Evolutionary conservation across 2,888 invertebrate species (phyloP).

Genomic region (Pristionchus entomophagus): DNA sequence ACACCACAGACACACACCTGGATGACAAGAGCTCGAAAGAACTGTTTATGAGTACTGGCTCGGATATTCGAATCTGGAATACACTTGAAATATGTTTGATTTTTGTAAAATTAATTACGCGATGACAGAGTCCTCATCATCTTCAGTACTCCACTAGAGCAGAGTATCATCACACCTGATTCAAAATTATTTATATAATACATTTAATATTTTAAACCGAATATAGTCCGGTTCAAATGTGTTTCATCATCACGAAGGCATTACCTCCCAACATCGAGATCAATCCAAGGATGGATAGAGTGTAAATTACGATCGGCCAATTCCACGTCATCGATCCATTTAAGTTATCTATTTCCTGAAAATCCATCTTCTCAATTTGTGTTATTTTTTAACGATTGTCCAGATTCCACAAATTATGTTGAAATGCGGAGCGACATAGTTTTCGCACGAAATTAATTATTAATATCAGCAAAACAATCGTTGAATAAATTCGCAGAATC

Average conservation of each 20-base stretch:
- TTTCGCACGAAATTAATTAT: too few species aligned
- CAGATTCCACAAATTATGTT: too few species aligned
- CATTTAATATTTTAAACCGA: background rate
- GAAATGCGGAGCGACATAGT: too few species aligned
- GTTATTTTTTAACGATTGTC: too few species aligned
- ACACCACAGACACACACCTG: background rate
- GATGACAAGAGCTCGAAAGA: constrained; percentile 3
- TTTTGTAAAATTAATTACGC: background rate
- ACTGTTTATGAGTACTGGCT: background rate
- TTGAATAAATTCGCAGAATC: too few species aligned
- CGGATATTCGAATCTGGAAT: background rate
- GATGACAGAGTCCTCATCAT: background rate
- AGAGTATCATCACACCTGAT: constrained; percentile 32
- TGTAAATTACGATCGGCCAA: constrained; percentile 27
- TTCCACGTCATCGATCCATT: background rate
- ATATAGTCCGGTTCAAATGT: too few species aligned
- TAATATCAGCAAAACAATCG: too few species aligned
- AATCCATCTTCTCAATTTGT: background rate
- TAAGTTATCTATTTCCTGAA: background rate
- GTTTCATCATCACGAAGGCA: background rate
- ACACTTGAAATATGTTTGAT: background rate
- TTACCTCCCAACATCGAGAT: constrained; percentile 16
- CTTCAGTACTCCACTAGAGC: background rate
- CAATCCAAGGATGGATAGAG: constrained; percentile 29
- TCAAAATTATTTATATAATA: too few species aligned